Evolutionary conservation across 2,113 vertebrate genomes (phyloP).

Genomic region (Turnix velox): DNA sequence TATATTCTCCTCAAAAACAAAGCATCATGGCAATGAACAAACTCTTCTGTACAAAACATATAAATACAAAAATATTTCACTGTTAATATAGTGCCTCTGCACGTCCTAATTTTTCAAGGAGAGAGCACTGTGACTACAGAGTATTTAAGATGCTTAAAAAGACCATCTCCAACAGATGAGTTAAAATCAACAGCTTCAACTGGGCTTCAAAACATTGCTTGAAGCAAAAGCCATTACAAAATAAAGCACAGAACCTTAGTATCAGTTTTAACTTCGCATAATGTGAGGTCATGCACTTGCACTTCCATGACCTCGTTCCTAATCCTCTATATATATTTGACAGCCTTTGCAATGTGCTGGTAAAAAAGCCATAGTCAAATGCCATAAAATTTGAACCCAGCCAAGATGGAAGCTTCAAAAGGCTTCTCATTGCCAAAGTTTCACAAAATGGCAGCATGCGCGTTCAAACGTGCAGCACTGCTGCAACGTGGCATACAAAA

Average conservation of each 20-base stretch:
- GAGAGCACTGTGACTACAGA: not conserved
- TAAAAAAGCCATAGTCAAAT: conserved; percentile 4
- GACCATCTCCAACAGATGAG: not conserved
- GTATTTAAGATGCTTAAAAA: conserved; percentile 31
- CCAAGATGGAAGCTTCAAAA: conserved; percentile 56
- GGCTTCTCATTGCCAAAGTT: conserved; percentile 66
- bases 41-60: conserved; percentile 41
- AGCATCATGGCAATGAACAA: conserved; percentile 32
- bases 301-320: conserved; percentile 8
- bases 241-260: not conserved
- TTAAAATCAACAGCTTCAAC: not conserved
- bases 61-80: conserved; percentile 42
- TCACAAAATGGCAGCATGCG: conserved; percentile 43
- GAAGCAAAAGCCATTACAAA: conserved; percentile 41
- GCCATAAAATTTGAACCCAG: not conserved
- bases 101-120: conserved; percentile 4
- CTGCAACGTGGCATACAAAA: conserved; percentile 34
- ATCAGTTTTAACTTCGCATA: not conserved
- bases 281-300: not conserved
- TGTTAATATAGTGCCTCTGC: not conserved
- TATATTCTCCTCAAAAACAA: conserved; percentile 39
- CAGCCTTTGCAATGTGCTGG: not conserved
- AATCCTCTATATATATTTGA: conserved; percentile 1
- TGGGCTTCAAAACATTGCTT: conserved; percentile 1
- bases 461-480: conserved; percentile 57